Evolutionary conservation across 2,113 vertebrate species (phyloP).

Genomic region (Gymnarchus niloticus): DNA sequence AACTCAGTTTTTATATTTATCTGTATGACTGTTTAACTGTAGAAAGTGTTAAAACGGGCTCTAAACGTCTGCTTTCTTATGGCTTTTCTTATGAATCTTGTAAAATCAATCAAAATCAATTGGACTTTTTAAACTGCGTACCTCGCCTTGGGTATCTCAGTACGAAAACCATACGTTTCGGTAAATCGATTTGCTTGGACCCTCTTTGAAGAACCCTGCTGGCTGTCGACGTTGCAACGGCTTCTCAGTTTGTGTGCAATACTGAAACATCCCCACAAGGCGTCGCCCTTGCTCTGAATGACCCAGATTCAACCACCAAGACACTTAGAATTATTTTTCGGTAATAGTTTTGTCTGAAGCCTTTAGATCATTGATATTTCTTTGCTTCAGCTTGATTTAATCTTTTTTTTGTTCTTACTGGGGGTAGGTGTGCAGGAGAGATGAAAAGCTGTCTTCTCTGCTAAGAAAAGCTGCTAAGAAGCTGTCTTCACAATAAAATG

Average conservation of each 20-base stretch:
- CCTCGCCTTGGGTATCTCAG: neutral
- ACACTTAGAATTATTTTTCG: neutral
- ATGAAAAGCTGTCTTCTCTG: neutral
- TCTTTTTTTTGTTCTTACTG: neutral
- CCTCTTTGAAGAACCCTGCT: neutral
- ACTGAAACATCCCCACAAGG: conserved; percentile 30
- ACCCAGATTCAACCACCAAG: neutral
- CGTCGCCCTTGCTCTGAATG: conserved; percentile 37
- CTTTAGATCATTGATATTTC: neutral
- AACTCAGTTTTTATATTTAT: neutral
- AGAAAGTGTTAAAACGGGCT: neutral
- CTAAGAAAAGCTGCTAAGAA: neutral
- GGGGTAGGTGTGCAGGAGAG: neutral
- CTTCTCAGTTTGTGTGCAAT: conserved; percentile 6
- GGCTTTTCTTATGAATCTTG: neutral
- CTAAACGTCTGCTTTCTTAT: neutral
- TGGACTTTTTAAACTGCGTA: neutral
- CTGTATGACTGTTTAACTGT: neutral
- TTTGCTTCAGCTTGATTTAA: neutral
- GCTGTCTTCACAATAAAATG: neutral
- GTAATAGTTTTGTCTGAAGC: neutral
- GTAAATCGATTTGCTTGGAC: neutral
- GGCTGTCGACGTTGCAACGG: neutral
- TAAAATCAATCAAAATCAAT: neutral
- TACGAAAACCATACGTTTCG: neutral